Evolutionary conservation across 2,888 invertebrate genomes (phyloP).

Genomic region (Mesoligia furuncula): DNA sequence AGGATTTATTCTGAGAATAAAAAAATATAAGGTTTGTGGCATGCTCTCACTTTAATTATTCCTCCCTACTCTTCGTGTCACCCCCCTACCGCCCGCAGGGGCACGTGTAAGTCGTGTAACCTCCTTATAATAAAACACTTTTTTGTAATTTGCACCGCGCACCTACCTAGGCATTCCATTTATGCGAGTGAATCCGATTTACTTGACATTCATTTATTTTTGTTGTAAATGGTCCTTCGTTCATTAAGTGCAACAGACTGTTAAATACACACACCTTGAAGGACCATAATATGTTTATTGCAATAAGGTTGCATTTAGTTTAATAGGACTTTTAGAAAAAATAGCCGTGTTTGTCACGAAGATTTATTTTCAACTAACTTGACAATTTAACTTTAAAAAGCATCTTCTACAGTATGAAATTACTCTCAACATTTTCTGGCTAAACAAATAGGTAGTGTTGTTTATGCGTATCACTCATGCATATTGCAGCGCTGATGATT

Average conservation of each 20-base stretch:
- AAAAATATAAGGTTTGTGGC: constrained; percentile 49
- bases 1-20: constrained; percentile 91
- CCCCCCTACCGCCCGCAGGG: background rate
- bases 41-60: constrained; percentile 63
- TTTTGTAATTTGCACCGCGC: constrained; percentile 35
- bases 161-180: constrained; percentile 26
- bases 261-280: background rate
- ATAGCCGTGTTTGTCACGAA: no score
- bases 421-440: no score
- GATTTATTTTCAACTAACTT: no score
- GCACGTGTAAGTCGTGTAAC: constrained; percentile 23
- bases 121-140: constrained; percentile 45
- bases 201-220: constrained; percentile 10
- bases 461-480: background rate
- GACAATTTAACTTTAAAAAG: no score
- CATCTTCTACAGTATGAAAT: no score
- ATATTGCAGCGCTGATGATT: background rate
- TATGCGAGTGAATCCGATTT: constrained; percentile 18
- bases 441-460: background rate
- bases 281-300: no score
- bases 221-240: constrained; percentile 5
- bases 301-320: no score
- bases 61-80: constrained; percentile 10
- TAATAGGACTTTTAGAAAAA: no score
- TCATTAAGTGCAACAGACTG: constrained; percentile 5